Evolutionary conservation across 2,113 vertebrate genomes (phyloP).

Genomic region (Lepus americanus): DNA sequence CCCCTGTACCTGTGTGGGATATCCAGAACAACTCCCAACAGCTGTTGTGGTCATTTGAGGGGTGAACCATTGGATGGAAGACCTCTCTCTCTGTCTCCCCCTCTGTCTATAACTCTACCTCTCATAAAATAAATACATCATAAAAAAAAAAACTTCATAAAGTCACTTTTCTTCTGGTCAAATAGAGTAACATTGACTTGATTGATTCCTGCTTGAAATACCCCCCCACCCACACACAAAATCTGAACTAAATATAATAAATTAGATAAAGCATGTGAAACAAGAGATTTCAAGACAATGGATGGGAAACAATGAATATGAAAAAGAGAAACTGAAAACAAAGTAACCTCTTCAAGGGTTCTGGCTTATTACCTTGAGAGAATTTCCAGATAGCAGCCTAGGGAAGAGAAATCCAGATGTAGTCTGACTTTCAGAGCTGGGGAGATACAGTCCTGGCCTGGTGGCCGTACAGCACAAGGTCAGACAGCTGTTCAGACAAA

Average conservation of each 20-base stretch:
- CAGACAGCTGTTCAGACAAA: background rate
- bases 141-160: background rate
- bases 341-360: background rate
- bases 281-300: background rate
- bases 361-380: background rate
- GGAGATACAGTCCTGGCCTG: background rate
- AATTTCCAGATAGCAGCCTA: background rate
- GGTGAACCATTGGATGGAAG: too few species aligned
- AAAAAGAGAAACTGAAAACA: background rate
- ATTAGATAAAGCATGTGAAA: background rate
- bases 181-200: background rate
- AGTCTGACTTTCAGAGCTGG: background rate
- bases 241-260: background rate
- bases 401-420: background rate
- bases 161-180: background rate
- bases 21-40: too few species aligned
- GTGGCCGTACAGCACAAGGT: background rate
- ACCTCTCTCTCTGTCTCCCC: too few species aligned
- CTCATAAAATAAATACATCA: too few species aligned
- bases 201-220: background rate
- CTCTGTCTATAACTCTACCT: too few species aligned
- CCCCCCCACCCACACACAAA: too few species aligned
- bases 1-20: too few species aligned
- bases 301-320: background rate
- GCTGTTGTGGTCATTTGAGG: too few species aligned